Conservation (phyloP, 2,797 vertebrate genomes). For the Poliocrania exsul region DNA sequence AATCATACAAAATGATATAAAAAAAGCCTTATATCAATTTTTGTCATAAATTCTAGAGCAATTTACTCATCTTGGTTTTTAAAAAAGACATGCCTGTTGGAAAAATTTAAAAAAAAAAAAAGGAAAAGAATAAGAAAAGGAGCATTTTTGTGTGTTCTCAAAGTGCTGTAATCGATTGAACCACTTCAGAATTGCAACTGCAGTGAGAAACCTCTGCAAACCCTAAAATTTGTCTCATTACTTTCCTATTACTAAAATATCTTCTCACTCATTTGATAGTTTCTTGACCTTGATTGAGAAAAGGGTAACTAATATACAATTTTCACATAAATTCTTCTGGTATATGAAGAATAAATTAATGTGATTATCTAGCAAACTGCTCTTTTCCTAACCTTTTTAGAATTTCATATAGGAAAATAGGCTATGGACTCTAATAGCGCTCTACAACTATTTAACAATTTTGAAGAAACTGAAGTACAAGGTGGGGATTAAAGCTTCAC, state of each 20-base stretch:
- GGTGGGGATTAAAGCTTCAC: neutral
- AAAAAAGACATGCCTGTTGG: neutral
- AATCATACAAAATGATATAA: neutral
- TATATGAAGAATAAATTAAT: neutral
- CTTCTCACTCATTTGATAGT: neutral
- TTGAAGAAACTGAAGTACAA: neutral
- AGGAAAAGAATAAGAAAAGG: neutral
- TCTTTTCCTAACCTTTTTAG: neutral
- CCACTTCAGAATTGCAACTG: neutral
- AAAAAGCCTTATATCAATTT: neutral
- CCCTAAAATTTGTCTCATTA: neutral
- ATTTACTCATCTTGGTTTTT: neutral
- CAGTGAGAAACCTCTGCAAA: neutral
- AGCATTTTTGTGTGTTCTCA: neutral
- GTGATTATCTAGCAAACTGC: neutral
- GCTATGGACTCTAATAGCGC: neutral
- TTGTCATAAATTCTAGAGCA: neutral
- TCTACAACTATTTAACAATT: neutral
- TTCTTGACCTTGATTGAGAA: neutral
- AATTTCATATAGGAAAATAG: neutral
- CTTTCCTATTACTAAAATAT: neutral
- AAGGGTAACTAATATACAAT: neutral
- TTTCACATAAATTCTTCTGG: neutral
- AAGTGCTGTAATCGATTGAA: neutral
- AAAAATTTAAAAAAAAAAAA: no score